Percentiles rank a stretch among this genome's conserved stretches.
These are phyloP conservation scores for Alligator sinensis DNA, from an alignment of 2,113 vertebrate species.

Conservation along the genomic window DNA sequence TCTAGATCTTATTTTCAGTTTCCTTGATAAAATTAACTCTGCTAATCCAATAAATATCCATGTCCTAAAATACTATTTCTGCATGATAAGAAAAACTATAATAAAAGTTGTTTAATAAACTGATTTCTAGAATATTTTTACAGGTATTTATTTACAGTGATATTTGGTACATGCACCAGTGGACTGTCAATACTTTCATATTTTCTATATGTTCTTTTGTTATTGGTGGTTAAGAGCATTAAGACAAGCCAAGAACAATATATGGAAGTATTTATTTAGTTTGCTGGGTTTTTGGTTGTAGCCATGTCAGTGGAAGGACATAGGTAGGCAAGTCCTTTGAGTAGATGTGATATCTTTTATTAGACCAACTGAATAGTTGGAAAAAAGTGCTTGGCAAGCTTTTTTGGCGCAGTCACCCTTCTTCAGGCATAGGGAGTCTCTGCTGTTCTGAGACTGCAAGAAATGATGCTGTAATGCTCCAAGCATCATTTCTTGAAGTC, in stretches of 20 bases:
- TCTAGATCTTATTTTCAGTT: not conserved
- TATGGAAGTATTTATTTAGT: no score
- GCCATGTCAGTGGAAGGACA: no score
- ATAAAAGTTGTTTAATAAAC: not conserved
- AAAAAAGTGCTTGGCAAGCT: no score
- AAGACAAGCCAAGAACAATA: no score
- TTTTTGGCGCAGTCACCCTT: no score
- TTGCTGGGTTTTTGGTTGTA: no score
- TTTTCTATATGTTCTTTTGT: not conserved
- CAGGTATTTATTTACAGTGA: not conserved
- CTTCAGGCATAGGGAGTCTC: no score
- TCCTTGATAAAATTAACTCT: not conserved
- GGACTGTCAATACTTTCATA: not conserved
- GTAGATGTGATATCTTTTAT: no score
- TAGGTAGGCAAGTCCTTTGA: no score
- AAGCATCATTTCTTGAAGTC: not conserved
- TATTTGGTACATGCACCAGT: not conserved
- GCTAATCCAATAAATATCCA: not conserved
- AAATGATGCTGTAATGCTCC: no score
- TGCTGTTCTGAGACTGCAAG: no score
- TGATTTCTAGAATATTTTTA: not conserved
- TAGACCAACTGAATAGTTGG: no score
- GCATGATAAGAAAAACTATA: not conserved
- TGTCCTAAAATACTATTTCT: not conserved
- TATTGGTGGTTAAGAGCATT: not conserved